Evolutionary conservation across 1,140 invertebrate genomes (phyloP), one percentile per base, ranked within the genome.

Genomic region (Drosophila azteca): DNA sequence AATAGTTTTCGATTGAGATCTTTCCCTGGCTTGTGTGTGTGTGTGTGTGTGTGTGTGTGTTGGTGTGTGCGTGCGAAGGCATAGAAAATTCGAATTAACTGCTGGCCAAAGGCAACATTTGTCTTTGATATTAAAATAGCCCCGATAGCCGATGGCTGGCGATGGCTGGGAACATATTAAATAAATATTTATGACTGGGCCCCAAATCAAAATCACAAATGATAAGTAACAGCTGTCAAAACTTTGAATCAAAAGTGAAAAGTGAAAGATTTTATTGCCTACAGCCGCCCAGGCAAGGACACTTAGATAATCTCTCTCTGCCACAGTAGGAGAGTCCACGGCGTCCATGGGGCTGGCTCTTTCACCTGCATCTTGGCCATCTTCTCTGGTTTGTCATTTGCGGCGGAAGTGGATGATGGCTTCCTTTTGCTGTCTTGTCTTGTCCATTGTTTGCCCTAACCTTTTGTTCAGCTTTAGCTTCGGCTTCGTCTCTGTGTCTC

Each of bases 111-210:
- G 66, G 70, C 73, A 84, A 73, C 81, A 84, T 66, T 85, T 87
- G 81, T 77, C 53, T 77, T 64, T 87, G 68, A 75, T 79, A 77
- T 79, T 43, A 54, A 45, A 60, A 60, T 51, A 46, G 52, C 74
- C 75, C 7, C 51, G 43, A 24, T 43, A 31, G 48, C 49, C 54
- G 53, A 43, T 70, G 5, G 22, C 22, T 24, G 22, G 17, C 17
- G 17, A 20, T 41, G 61, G 64, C 35, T 60, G 72, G 6, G 26
- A 63, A 81, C 29, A 81, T 69, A 85, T 81, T 87, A 78, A 71
- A 81, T 87, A 82, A 82, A 82, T 87, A 85, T 82, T 84, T 77
- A 73, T 79, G 57, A 31, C 46, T 64, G 44, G 84, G 31, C 74
- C 81, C 81, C 65, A 87, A 81, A 87, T 87, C 82, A 85, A 81